Evolutionary conservation across 1,140 invertebrate species (phyloP).

Genomic region (Colletes latitarsis): DNA sequence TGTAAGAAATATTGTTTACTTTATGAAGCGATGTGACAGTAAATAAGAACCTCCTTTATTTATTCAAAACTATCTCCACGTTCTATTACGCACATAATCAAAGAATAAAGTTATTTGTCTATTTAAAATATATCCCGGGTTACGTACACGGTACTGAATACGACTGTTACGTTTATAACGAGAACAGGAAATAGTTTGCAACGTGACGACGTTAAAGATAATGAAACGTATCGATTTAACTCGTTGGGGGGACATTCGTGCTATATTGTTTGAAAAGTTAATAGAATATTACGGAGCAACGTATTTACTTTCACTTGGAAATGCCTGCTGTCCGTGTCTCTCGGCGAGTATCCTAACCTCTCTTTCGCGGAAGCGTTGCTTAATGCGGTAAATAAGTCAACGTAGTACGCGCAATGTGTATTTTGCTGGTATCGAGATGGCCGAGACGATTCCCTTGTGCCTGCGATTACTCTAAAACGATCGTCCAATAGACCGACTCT

Average conservation of each 20-base stretch:
- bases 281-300: neutral
- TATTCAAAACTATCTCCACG: no score
- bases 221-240: neutral
- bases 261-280: constrained; percentile 12
- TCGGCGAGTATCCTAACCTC: constrained; percentile 38
- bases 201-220: no score
- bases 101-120: no score
- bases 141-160: no score
- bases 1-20: no score
- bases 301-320: constrained; percentile 40
- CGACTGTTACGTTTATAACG: no score
- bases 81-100: no score
- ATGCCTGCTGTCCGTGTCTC: constrained; percentile 18
- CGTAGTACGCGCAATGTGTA: neutral
- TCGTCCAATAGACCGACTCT: neutral
- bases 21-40: no score
- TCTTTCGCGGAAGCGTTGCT: constrained; percentile 4
- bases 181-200: neutral
- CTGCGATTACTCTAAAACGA: constrained; percentile 19
- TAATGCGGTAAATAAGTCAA: constrained; percentile 9
- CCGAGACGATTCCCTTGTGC: neutral
- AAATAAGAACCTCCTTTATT: no score
- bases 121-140: no score
- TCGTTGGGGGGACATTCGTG: neutral
- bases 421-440: neutral